Evolutionary conservation across 2,113 vertebrate species (phyloP).

Genomic region (Pterocles gutturalis): DNA sequence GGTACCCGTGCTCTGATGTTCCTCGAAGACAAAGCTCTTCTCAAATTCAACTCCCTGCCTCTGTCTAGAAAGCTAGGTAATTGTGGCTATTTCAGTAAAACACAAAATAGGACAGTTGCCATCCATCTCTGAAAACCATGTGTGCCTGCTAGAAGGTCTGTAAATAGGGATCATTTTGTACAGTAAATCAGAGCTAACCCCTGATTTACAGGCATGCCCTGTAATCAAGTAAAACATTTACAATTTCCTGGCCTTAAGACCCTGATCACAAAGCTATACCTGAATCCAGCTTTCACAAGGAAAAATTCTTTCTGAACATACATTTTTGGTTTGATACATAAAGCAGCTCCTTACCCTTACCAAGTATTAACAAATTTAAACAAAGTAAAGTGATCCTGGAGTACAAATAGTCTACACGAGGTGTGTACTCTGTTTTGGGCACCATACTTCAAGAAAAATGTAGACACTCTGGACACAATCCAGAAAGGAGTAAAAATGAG

Average conservation of each 20-base stretch:
- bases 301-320: not conserved
- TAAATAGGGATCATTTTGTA: not conserved
- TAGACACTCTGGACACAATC: not conserved
- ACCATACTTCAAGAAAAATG: not conserved
- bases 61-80: not conserved
- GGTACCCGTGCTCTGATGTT: not conserved
- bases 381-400: not conserved
- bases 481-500: not conserved
- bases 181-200: not conserved
- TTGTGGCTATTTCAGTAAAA: not conserved
- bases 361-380: not conserved
- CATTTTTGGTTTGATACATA: not conserved
- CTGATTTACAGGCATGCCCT: not conserved
- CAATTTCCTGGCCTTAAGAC: not conserved
- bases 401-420: not conserved
- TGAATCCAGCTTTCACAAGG: not conserved
- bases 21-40: not conserved
- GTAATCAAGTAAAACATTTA: not conserved
- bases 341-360: not conserved
- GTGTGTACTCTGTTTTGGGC: not conserved
- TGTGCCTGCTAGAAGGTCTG: not conserved
- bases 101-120: not conserved
- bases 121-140: not conserved
- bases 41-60: not conserved
- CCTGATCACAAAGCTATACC: not conserved